A percentile compares a stretch with the other conserved stretches of the same genome.
Conservation (phyloP, 2,888 invertebrate genomes). For the Chloroclystis v-ata region DNA sequence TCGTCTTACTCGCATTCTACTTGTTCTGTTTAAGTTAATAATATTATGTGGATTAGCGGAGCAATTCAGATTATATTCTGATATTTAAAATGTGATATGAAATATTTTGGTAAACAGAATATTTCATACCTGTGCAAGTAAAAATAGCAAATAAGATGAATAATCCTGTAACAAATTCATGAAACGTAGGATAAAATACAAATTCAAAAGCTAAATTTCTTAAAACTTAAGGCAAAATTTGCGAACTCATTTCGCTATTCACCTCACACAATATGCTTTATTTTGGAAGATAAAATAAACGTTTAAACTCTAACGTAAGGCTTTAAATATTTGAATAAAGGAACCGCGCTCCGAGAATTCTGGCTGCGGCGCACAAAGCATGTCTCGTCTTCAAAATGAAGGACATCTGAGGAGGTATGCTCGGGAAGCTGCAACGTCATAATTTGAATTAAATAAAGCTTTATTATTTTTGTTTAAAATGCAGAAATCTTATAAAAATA, state of each 20-base stretch:
- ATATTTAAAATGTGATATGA: too few relatives aligned
- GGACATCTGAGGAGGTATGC: too few relatives aligned
- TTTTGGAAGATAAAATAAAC: constrained; percentile 11
- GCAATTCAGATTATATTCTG: too few relatives aligned
- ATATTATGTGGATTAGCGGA: background rate
- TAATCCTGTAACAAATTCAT: background rate
- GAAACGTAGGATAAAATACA: background rate
- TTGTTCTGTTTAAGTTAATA: background rate
- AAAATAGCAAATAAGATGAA: background rate
- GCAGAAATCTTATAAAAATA: too few relatives aligned
- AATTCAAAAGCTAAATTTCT: background rate
- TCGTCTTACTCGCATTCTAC: constrained; percentile 1
- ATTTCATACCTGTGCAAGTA: too few relatives aligned
- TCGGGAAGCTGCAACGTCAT: background rate
- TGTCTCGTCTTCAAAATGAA: constrained; percentile 2
- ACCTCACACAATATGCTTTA: constrained; percentile 9
- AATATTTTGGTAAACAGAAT: too few relatives aligned
- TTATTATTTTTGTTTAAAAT: background rate
- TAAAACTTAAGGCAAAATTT: background rate
- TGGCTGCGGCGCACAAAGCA: constrained; percentile 20
- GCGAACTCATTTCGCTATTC: constrained; percentile 4
- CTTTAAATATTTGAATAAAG: constrained; percentile 25
- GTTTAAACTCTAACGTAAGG: constrained; percentile 8
- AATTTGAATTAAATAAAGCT: background rate
- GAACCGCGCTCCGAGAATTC: constrained; percentile 15